A percentile compares a stretch with the other conserved stretches of the same genome.
Conservation (phyloP, 2,797 vertebrate species). For the Phalanger gymnotis region DNA sequence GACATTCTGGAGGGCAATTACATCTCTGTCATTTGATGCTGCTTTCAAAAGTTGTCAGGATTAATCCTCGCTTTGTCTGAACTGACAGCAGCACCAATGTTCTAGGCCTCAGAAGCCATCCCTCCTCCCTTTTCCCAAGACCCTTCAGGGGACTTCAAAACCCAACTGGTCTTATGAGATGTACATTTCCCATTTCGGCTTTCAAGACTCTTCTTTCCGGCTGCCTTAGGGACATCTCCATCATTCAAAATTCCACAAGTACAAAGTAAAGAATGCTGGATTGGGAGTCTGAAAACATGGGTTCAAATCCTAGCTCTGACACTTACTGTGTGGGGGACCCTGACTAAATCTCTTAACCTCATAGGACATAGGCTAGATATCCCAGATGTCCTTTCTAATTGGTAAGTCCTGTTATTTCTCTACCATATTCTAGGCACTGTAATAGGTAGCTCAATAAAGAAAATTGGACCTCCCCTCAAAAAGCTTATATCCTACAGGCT, state of each 20-base stretch:
- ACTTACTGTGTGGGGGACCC: not conserved
- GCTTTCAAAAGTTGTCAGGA: not conserved
- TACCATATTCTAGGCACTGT: not conserved
- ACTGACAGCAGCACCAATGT: not conserved
- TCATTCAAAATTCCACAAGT: not conserved
- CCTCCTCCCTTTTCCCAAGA: not conserved
- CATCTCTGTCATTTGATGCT: not conserved
- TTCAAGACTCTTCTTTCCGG: not conserved
- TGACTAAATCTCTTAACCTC: not conserved
- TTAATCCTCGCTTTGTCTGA: not conserved
- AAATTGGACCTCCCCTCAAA: not conserved
- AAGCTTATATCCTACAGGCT: not conserved
- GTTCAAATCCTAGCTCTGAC: not conserved
- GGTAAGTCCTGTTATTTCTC: not conserved
- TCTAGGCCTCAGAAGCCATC: not conserved
- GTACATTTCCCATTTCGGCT: fast-evolving
- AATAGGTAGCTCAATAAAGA: not conserved
- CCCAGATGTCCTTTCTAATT: not conserved
- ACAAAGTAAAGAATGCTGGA: not conserved
- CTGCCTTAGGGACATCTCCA: not conserved
- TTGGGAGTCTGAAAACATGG: not conserved
- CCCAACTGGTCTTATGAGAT: fast-evolving
- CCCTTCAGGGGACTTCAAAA: fast-evolving
- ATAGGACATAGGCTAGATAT: not conserved
- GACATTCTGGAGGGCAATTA: not conserved